Conservation (phyloP, 1,140 invertebrate species). For the Tribolium castaneum region DNA sequence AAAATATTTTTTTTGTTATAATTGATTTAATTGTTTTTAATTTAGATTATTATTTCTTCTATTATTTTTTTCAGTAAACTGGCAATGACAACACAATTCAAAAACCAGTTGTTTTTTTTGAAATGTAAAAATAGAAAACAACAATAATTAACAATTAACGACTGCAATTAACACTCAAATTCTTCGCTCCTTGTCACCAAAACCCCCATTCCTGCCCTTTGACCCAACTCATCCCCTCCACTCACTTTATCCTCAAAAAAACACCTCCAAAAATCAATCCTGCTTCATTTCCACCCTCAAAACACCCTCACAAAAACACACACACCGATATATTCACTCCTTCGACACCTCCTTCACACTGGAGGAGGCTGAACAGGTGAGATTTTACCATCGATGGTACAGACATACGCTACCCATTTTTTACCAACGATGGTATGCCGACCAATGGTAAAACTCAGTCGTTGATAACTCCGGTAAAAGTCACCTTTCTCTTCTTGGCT, state of each 20-base stretch:
- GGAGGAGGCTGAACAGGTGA: conserved; percentile 1
- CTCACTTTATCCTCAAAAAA: neutral
- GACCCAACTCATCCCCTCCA: no score
- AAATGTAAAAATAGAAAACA: no score
- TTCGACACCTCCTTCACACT: neutral
- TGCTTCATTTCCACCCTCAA: neutral
- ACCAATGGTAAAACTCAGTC: neutral
- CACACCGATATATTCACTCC: neutral
- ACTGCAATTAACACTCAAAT: no score
- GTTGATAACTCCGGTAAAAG: neutral
- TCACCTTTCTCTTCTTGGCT: conserved; percentile 22
- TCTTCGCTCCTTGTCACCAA: no score
- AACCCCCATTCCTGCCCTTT: no score
- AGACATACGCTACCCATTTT: conserved; percentile 6
- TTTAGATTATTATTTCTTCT: no score
- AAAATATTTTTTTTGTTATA: no score
- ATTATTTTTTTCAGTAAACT: no score
- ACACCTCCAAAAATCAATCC: neutral
- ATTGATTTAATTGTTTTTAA: no score
- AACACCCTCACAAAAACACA: neutral
- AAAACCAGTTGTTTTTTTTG: no score
- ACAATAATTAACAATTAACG: no score
- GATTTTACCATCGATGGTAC: neutral
- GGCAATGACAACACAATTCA: no score
- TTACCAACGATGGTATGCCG: neutral